Percentiles rank a stretch among this genome's conserved stretches.
Evolutionary conservation across 2,113 vertebrate species (phyloP).

Genomic region (Puffinus mauretanicus): DNA sequence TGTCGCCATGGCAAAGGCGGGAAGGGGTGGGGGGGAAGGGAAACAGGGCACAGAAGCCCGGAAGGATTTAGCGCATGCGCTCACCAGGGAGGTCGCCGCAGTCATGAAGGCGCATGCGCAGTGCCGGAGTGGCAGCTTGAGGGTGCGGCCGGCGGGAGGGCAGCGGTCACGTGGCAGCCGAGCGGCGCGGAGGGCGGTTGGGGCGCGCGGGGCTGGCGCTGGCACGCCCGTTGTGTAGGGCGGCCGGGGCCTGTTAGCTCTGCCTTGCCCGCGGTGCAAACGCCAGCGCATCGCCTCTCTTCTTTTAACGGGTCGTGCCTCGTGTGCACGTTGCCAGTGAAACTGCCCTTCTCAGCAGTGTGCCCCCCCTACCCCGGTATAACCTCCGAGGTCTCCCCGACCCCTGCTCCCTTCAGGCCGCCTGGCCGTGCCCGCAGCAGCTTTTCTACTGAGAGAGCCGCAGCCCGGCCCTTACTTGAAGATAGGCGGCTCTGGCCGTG

Average conservation of each 20-base stretch:
- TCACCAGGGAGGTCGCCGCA: fast-evolving
- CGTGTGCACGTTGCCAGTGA: fast-evolving
- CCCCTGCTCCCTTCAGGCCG: fast-evolving
- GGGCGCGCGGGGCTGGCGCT: fast-evolving
- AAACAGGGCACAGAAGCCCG: too few relatives aligned
- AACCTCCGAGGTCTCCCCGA: fast-evolving
- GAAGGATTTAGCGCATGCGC: neutral
- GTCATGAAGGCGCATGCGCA: neutral
- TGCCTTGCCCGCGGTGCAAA: fast-evolving
- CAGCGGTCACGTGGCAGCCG: neutral
- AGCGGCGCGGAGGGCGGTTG: fast-evolving
- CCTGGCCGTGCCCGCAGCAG: fast-evolving
- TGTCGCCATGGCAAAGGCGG: too few relatives aligned
- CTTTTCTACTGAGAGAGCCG: fast-evolving
- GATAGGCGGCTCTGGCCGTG: fast-evolving
- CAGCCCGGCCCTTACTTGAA: neutral
- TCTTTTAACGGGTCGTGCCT: fast-evolving
- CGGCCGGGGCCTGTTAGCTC: fast-evolving
- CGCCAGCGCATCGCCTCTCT: fast-evolving
- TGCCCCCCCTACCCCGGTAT: fast-evolving
- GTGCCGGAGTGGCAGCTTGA: fast-evolving
- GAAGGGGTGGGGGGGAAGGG: too few relatives aligned
- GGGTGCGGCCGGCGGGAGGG: neutral
- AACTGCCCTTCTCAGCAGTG: fast-evolving
- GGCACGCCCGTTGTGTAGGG: fast-evolving